These are phyloP conservation scores for Conger conger DNA, from an alignment of 2,113 vertebrate genomes.

Conservation along the genomic window DNA sequence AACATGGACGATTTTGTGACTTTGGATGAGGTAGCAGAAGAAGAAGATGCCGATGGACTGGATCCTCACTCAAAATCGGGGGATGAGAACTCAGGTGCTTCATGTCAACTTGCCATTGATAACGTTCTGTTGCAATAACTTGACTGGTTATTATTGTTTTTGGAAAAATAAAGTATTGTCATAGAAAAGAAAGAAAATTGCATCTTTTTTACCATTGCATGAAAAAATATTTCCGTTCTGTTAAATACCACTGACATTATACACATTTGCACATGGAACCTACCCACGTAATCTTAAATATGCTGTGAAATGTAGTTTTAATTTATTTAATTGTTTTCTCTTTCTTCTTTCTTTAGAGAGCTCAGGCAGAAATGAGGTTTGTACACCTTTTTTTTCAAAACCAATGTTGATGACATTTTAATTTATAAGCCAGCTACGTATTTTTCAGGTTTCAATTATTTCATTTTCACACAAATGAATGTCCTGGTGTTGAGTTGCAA, in stretches of 20 bases:
- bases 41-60: conserved; percentile 76
- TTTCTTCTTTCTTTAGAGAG: conserved; percentile 36
- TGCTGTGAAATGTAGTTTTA: not conserved
- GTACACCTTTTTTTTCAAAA: conserved; percentile 6
- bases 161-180: too few species aligned
- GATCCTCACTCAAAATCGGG: conserved; percentile 32
- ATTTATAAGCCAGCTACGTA: not conserved
- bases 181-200: too few species aligned
- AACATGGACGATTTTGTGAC: conserved; percentile 95
- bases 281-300: not conserved
- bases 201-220: too few species aligned
- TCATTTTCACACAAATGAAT: not conserved
- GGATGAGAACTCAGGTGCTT: conserved; percentile 26
- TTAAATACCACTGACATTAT: too few species aligned
- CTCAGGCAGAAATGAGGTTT: conserved; percentile 39
- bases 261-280: not conserved
- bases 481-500: not conserved
- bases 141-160: too few species aligned
- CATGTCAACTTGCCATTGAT: too few species aligned
- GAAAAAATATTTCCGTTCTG: too few species aligned
- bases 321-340: not conserved
- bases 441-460: not conserved
- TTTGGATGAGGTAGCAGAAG: conserved; percentile 86
- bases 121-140: too few species aligned
- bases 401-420: not conserved